A percentile compares a stretch with the other conserved stretches of the same genome.
Conservation (phyloP, 2,888 invertebrate genomes). For the Entomobrya proxima region DNA sequence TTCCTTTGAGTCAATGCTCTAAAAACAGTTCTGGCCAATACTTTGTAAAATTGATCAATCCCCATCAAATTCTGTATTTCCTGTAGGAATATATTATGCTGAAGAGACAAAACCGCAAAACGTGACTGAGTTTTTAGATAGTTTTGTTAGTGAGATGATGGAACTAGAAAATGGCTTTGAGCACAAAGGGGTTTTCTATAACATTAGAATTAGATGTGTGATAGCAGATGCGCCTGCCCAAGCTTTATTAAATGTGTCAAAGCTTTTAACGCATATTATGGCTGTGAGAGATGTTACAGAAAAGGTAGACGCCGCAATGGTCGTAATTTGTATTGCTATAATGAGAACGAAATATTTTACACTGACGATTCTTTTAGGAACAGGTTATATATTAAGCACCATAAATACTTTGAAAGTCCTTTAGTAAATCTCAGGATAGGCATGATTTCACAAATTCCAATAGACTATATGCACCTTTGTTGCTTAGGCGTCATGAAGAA, state of each 20-base stretch:
- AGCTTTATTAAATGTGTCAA: too few species aligned
- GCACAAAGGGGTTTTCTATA: background rate
- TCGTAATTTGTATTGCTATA: background rate
- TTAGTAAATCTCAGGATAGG: background rate
- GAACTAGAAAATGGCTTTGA: background rate
- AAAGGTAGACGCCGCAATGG: background rate
- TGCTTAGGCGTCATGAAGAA: background rate
- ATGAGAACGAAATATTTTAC: background rate
- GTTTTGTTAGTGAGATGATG: background rate
- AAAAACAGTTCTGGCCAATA: background rate
- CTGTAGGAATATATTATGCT: background rate
- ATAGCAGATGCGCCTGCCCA: background rate
- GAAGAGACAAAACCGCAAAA: background rate
- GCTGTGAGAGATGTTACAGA: background rate
- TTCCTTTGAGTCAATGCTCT: background rate
- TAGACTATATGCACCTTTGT: background rate
- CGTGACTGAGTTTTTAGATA: background rate
- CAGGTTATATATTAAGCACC: background rate
- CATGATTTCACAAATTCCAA: background rate
- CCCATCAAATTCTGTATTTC: background rate
- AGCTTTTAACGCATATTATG: background rate
- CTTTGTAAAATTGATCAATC: background rate
- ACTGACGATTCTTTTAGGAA: too few species aligned
- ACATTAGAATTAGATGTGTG: background rate
- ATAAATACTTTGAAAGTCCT: background rate